Conservation (phyloP, 2,888 invertebrate genomes). For the Polydrusus tereticollis region DNA sequence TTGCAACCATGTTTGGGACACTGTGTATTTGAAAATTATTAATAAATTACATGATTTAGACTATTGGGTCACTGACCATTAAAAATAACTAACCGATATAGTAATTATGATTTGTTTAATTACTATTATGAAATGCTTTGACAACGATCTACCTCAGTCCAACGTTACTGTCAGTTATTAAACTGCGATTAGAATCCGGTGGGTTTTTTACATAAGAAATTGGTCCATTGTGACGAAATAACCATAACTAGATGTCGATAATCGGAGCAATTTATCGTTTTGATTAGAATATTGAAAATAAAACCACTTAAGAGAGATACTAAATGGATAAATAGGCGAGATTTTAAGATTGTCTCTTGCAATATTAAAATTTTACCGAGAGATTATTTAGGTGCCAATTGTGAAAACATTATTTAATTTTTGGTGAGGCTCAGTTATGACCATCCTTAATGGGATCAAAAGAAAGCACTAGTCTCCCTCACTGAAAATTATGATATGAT, state of each 20-base stretch:
- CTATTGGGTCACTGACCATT: neutral
- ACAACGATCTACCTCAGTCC: neutral
- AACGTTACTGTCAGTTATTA: neutral
- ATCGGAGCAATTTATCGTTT: conserved; percentile 10
- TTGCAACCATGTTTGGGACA: too few species aligned
- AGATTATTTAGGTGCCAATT: too few species aligned
- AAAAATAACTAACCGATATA: neutral
- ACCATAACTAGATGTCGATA: neutral
- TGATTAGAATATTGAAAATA: neutral
- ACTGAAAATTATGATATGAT: neutral
- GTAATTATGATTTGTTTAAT: neutral
- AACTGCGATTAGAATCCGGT: neutral
- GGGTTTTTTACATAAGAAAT: neutral
- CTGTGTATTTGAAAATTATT: too few species aligned
- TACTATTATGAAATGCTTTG: neutral
- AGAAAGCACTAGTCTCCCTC: too few species aligned
- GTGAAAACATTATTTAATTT: too few species aligned
- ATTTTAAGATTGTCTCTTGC: too few species aligned
- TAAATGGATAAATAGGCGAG: neutral
- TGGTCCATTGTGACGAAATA: neutral
- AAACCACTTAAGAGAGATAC: neutral
- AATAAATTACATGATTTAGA: neutral
- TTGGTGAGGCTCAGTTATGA: too few species aligned
- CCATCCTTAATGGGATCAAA: too few species aligned
- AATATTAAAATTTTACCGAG: too few species aligned